A percentile compares a stretch with the other conserved stretches of the same genome.
phyloP scores from a whole-genome alignment of 1,140 invertebrate genomes.

The Phthorimaea operculella region DNA sequence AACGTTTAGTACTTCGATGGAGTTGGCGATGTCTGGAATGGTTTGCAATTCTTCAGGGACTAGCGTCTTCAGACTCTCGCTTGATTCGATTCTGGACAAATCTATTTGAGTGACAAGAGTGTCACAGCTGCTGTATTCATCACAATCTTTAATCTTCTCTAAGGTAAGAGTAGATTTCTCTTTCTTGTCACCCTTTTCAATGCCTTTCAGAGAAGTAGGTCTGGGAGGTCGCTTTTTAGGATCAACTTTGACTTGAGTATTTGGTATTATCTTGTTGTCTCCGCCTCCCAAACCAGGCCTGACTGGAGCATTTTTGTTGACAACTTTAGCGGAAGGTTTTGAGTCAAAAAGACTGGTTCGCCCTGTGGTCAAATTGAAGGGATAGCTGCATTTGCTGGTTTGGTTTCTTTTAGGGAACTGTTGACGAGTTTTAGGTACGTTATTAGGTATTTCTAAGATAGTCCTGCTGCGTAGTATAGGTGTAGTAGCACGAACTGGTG shows the following conservation, averaged over 20 bases:
- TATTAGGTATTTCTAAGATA: slow-evolving; percentile 64
- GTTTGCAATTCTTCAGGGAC: slow-evolving; percentile 55
- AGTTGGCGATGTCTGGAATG: slow-evolving; percentile 70
- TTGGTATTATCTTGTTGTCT: slow-evolving; percentile 29
- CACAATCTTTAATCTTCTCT: slow-evolving; percentile 43
- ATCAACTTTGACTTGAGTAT: slow-evolving; percentile 29
- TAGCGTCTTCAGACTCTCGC: slow-evolving; percentile 63
- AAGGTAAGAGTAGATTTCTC: slow-evolving; percentile 29
- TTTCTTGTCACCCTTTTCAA: slow-evolving; percentile 41
- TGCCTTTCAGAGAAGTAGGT: slow-evolving; percentile 43
- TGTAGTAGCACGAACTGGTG: slow-evolving; percentile 28
- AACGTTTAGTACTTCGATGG: slow-evolving; percentile 65
- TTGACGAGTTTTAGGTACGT: slow-evolving; percentile 31
- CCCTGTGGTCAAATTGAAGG: slow-evolving; percentile 64
- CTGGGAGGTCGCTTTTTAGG: slow-evolving; percentile 38
- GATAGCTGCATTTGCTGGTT: slow-evolving; percentile 60
- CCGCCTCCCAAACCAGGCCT: slow-evolving; percentile 46
- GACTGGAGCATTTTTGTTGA: slow-evolving; percentile 33
- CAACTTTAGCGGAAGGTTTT: slow-evolving; percentile 27
- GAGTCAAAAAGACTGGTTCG: slow-evolving; percentile 57
- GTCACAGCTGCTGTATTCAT: slow-evolving; percentile 65
- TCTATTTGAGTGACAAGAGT: slow-evolving; percentile 66
- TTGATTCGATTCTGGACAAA: slow-evolving; percentile 60
- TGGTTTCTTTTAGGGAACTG: slow-evolving; percentile 43
- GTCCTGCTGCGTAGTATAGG: slow-evolving; percentile 67